Percentiles rank a stretch among this genome's conserved stretches.
Evolutionary conservation across 2,113 vertebrate genomes (phyloP).

Genomic region (Lasiurus borealis): DNA sequence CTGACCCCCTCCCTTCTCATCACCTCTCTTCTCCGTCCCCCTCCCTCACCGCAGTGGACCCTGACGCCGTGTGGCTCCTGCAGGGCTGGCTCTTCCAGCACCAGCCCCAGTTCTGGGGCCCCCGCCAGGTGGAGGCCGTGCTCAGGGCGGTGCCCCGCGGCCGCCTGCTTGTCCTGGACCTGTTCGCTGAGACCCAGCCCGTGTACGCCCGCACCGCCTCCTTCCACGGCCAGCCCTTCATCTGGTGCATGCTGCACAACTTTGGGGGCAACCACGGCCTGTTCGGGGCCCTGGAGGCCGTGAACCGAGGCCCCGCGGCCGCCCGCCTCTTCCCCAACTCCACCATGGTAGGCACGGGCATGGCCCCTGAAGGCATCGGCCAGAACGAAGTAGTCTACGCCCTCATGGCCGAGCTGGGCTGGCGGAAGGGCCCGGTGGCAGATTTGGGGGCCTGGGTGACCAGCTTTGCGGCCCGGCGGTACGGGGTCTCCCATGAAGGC

Average conservation of each 20-base stretch:
- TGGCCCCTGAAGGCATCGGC: slow-evolving; percentile 96
- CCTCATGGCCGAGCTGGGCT: slow-evolving; percentile 96
- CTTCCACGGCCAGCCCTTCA: slow-evolving; percentile 98
- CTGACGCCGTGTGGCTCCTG: slow-evolving; percentile 95
- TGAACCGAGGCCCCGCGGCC: slow-evolving; percentile 92
- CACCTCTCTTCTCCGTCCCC: not conserved
- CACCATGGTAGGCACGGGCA: slow-evolving; percentile 94
- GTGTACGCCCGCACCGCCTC: slow-evolving; percentile 92
- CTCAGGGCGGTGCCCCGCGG: slow-evolving; percentile 93
- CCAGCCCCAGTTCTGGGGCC: slow-evolving; percentile 93
- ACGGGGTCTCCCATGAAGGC: slow-evolving; percentile 83
- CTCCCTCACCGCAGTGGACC: slow-evolving; percentile 90
- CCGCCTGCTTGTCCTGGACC: slow-evolving; percentile 94
- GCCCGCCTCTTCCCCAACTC: slow-evolving; percentile 94
- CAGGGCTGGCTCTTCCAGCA: slow-evolving; percentile 97
- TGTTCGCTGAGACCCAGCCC: slow-evolving; percentile 94
- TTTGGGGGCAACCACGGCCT: slow-evolving; percentile 97
- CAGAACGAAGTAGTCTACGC: slow-evolving; percentile 97
- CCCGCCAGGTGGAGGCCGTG: slow-evolving; percentile 92
- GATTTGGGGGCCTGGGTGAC: slow-evolving; percentile 92
- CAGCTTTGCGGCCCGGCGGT: slow-evolving; percentile 90
- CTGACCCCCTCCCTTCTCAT: not conserved
- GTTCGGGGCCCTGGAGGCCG: slow-evolving; percentile 92
- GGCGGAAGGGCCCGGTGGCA: slow-evolving; percentile 91
- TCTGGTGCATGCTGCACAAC: slow-evolving; percentile 99